Conservation (phyloP, 2,113 vertebrate genomes). For the Megaceryle torquata region DNA sequence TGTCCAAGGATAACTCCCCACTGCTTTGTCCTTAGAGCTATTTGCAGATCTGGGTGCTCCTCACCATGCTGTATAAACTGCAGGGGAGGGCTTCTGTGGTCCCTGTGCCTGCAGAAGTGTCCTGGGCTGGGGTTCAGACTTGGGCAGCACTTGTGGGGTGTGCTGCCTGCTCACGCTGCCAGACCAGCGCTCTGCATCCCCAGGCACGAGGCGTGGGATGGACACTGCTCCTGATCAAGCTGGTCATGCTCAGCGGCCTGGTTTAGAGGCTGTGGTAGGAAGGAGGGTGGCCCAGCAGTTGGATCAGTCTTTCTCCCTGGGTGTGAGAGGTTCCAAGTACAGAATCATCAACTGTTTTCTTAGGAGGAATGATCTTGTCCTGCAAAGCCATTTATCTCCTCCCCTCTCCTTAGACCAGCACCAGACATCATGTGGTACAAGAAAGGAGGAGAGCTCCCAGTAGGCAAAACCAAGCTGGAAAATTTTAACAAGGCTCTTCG, state of each 20-base stretch:
- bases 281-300: neutral
- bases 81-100: neutral
- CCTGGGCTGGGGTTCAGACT: neutral
- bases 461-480: conserved; percentile 83
- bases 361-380: neutral
- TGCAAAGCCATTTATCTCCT: neutral
- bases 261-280: neutral
- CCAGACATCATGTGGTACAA: conserved; percentile 94
- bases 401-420: conserved; percentile 79
- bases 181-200: neutral
- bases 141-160: neutral
- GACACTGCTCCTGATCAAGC: rapidly evolving
- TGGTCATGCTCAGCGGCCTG: neutral
- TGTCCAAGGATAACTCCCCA: neutral
- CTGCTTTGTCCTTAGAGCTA: neutral
- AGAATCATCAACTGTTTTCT: neutral
- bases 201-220: rapidly evolving
- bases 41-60: neutral
- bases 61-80: rapidly evolving
- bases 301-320: neutral
- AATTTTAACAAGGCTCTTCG: conserved; percentile 92
- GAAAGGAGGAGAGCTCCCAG: conserved; percentile 91
- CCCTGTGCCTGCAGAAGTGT: neutral
- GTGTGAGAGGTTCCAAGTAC: neutral
- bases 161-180: neutral